A percentile compares a stretch with the other conserved stretches of the same genome.
phyloP scores from a whole-genome alignment of 2,113 vertebrate genomes.

The Phasianus colchicus region DNA sequence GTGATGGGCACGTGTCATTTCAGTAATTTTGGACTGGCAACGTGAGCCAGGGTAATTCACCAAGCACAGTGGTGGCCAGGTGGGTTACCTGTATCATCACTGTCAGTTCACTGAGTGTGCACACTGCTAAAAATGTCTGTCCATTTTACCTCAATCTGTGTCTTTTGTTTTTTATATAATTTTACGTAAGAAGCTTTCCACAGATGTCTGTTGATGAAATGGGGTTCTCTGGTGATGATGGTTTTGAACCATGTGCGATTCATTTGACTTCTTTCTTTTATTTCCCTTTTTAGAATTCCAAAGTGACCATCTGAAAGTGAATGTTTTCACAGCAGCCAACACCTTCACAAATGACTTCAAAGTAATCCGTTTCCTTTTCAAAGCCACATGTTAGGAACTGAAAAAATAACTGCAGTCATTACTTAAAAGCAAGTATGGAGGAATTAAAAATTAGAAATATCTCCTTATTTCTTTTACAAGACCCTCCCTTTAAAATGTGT shows the following conservation, averaged over 20 bases:
- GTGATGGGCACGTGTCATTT: conserved; percentile 50
- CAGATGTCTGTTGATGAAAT: neutral
- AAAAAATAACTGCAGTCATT: neutral
- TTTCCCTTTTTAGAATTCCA: neutral
- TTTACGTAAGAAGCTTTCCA: neutral
- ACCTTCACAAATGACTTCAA: neutral
- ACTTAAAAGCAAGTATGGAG: neutral
- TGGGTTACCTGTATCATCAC: neutral
- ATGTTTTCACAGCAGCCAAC: neutral
- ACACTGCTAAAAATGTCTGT: neutral
- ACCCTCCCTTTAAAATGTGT: neutral
- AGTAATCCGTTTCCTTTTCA: neutral
- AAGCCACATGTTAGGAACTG: neutral
- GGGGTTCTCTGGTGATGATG: neutral
- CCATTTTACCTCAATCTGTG: neutral
- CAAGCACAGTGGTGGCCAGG: neutral
- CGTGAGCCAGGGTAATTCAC: neutral
- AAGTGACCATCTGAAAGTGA: neutral
- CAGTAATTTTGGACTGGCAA: neutral
- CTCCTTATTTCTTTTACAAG: neutral
- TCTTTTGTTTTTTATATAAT: neutral
- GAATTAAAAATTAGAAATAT: neutral
- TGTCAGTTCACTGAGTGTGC: fast-evolving
- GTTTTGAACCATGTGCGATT: neutral
- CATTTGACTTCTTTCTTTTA: neutral